Evolutionary conservation across 2,113 vertebrate genomes (phyloP), one percentile per base, ranked within the genome.

Genomic region (Alethe diademata): DNA sequence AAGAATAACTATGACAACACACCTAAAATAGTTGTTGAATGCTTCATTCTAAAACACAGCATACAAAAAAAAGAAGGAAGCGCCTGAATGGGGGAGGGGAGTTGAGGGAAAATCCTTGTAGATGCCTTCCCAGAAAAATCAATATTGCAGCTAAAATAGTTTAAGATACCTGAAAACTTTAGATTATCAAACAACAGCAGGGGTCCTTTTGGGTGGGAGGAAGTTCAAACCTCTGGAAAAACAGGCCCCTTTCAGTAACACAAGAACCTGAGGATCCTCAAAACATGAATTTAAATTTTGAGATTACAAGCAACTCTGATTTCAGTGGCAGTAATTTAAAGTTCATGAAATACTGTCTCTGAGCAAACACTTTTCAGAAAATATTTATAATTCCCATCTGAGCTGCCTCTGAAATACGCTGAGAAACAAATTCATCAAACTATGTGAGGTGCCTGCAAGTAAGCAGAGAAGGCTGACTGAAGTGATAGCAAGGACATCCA

Each of bases 1-100:
- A 96, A 97, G 95, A 94, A 93, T 93, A 96, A 69, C 92, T 92
- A 75, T 93, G 95, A 94, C 92, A 94, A 94, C 8, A 11, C 18
- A 80, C 57, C 79, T 94, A 75, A 96, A 96, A 90, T 43, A 94
- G 93, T 74, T 86, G 71, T 83, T 92, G 79, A 93, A 83, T 26
- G 51, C 48, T 86, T 81, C 72, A 29, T 81, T 88, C 40, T 88
- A 58, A 90, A 88, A 76, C 0, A 25, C 65, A 90, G 42, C 53
- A 56, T 14, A 48, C 31, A 45, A 66, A 23, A 54, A 54, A 84
- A 70, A 62, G 12, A 94, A 93, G 42, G 43, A 65, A 90, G 36
- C 64, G 79, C 60, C 51, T 86, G n/a, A 58, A 35, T 53, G 18
- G 28, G 9, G 38, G 10, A 8, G 18, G 19, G 20, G 16, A 11